A percentile compares a stretch with the other conserved stretches of the same genome.
Conservation (phyloP, 2,113 vertebrate species). For the Cacatua alba region DNA sequence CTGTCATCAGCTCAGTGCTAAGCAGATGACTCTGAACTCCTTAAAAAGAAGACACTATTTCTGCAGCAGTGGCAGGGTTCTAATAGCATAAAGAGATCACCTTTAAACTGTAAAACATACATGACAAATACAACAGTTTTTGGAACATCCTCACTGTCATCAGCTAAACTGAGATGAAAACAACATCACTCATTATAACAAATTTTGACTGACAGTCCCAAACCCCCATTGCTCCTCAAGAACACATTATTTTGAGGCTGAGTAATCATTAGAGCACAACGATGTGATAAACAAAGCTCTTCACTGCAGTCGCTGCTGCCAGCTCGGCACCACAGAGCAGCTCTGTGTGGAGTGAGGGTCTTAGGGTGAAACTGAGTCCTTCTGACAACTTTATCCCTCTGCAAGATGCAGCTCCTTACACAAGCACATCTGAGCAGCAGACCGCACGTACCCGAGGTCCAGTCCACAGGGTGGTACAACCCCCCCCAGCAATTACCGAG, state of each 20-base stretch:
- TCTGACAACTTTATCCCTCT: neutral
- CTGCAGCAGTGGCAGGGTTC: neutral
- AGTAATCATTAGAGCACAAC: conserved; percentile 35
- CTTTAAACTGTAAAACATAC: conserved; percentile 16
- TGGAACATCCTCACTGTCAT: conserved; percentile 19
- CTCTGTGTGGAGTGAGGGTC: neutral
- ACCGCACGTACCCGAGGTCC: neutral
- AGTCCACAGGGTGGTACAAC: neutral
- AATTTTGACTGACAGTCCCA: conserved; percentile 58
- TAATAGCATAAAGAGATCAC: conserved; percentile 8
- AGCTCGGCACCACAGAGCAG: neutral
- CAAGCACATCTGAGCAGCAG: neutral
- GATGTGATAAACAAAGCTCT: conserved; percentile 44
- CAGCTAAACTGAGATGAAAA: conserved; percentile 31
- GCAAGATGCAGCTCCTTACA: neutral
- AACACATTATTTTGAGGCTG: conserved; percentile 39
- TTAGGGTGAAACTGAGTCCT: neutral
- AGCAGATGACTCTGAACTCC: conserved; percentile 17
- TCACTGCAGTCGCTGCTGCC: neutral
- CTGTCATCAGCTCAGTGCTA: conserved; percentile 3
- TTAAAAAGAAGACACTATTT: conserved; percentile 37
- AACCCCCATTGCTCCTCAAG: neutral
- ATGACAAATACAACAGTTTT: conserved; percentile 37
- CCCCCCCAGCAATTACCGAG: accelerated
- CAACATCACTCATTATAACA: neutral